Evolutionary conservation across 2,113 vertebrate genomes (phyloP).

Genomic region (Cathartes aura): DNA sequence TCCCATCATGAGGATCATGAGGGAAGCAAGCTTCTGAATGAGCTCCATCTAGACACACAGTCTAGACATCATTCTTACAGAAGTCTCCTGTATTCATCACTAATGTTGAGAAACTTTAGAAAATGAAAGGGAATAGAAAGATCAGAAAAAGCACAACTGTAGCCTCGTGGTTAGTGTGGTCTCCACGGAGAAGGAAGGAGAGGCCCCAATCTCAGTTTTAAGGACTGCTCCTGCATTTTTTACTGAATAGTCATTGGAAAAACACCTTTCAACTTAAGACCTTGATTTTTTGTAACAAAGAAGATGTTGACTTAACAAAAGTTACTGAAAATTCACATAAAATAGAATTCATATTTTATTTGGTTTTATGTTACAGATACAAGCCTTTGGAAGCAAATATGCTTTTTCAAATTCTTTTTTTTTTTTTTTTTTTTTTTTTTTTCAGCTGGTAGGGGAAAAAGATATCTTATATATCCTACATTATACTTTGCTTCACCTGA

Average conservation of each 20-base stretch:
- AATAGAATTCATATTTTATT: not conserved
- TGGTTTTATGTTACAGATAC: not conserved
- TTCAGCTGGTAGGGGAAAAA: not conserved
- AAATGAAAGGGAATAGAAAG: not conserved
- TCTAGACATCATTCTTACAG: not conserved
- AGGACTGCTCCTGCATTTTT: not conserved
- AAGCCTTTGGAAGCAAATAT: not conserved
- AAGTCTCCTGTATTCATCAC: not conserved
- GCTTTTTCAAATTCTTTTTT: not conserved
- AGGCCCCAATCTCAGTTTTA: not conserved
- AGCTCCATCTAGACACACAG: not conserved
- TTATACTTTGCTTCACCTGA: not conserved
- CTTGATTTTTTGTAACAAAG: not conserved
- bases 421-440: not conserved
- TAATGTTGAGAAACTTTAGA: not conserved
- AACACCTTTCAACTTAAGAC: not conserved
- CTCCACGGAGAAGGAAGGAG: not conserved
- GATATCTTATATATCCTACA: not conserved
- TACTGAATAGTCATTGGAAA: not conserved
- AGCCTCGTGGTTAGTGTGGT: not conserved
- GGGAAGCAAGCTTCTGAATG: not conserved
- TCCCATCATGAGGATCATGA: rapidly evolving
- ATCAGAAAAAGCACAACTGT: not conserved
- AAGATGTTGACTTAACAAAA: not conserved
- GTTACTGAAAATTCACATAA: not conserved